Conservation (phyloP, 2,797 vertebrate genomes). For the Momotus momota region DNA sequence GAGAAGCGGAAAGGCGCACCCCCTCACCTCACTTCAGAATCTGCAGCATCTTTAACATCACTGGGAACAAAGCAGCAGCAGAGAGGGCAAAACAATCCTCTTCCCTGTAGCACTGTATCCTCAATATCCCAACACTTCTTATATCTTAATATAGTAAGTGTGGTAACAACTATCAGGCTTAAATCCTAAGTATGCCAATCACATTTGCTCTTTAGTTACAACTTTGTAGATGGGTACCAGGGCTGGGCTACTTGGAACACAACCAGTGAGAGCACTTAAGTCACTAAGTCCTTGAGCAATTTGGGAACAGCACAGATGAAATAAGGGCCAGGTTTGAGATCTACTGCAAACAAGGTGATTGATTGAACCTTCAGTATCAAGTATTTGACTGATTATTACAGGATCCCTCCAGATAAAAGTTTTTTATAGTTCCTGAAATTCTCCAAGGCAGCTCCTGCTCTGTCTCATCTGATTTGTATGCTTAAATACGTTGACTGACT, state of each 20-base stretch:
- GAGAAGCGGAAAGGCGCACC: not conserved
- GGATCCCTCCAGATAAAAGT: not conserved
- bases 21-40: not conserved
- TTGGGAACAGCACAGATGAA: not conserved
- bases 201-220: not conserved
- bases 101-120: not conserved
- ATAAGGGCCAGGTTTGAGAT: not conserved
- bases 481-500: not conserved
- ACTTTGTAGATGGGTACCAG: not conserved
- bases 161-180: not conserved
- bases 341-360: not conserved
- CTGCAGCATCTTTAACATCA: not conserved
- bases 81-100: not conserved
- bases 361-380: not conserved
- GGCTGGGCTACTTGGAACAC: not conserved
- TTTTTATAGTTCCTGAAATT: not conserved
- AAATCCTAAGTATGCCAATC: not conserved
- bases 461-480: not conserved
- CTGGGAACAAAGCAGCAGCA: not conserved
- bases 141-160: not conserved
- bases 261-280: not conserved
- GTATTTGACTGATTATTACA: not conserved
- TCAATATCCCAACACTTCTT: not conserved
- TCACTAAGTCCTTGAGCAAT: not conserved
- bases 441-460: not conserved